These are phyloP conservation scores for Stegostoma tigrinum DNA, from an alignment of 2,113 vertebrate species.

Conservation along the genomic window DNA sequence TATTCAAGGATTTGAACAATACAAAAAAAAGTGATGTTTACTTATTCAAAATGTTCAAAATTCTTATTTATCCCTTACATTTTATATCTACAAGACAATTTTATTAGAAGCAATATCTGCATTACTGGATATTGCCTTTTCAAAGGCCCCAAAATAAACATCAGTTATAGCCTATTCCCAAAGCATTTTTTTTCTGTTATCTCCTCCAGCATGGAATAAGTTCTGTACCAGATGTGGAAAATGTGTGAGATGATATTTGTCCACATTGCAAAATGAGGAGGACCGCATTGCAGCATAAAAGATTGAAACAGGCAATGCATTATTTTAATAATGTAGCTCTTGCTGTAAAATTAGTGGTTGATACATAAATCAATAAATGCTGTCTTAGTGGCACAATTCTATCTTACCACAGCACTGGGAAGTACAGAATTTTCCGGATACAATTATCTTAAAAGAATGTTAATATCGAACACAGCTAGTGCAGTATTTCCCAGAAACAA, in stretches of 20 bases:
- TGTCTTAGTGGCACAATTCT: neutral
- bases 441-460: neutral
- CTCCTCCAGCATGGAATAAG: neutral
- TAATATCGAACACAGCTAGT: too few species aligned
- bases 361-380: neutral
- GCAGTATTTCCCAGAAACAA: neutral
- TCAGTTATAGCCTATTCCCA: too few species aligned
- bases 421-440: neutral
- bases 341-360: neutral
- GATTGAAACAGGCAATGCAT: neutral
- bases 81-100: neutral
- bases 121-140: neutral
- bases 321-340: neutral
- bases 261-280: neutral
- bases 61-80: neutral
- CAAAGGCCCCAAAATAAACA: neutral
- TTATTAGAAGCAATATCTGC: neutral
- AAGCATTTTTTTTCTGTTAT: too few species aligned
- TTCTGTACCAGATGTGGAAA: neutral
- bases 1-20: neutral
- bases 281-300: neutral
- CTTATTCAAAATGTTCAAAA: neutral
- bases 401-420: neutral
- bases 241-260: neutral
- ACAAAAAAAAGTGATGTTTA: neutral